A percentile compares a stretch with the other conserved stretches of the same genome.
phyloP scores from a whole-genome alignment of 2,113 vertebrate genomes.

The Perca flavescens region DNA sequence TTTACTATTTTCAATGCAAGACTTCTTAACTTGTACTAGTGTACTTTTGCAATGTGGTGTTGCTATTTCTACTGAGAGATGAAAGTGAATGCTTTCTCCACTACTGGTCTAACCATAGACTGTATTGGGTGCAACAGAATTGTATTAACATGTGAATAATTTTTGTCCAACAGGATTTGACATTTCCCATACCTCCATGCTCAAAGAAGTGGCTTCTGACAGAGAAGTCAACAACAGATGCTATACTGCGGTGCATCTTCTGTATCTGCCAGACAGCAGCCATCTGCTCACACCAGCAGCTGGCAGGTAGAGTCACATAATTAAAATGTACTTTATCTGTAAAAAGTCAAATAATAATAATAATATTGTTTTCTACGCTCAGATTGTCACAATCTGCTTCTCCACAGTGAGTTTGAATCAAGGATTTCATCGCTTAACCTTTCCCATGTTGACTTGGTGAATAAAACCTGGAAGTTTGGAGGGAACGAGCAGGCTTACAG shows the following conservation, averaged over 20 bases:
- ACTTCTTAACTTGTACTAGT: neutral
- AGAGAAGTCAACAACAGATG: slow-evolving; percentile 34
- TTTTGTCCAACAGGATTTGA: slow-evolving; percentile 64
- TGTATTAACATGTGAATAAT: neutral
- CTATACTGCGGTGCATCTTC: slow-evolving; percentile 41
- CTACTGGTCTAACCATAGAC: neutral
- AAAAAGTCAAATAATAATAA: neutral
- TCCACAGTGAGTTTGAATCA: slow-evolving; percentile 63
- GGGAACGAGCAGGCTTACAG: slow-evolving; percentile 8
- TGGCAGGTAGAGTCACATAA: slow-evolving; percentile 57
- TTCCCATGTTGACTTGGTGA: slow-evolving; percentile 71
- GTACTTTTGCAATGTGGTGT: neutral
- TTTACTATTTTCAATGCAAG: neutral
- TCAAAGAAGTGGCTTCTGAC: slow-evolving; percentile 62
- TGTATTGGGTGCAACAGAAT: neutral
- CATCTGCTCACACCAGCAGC: slow-evolving; percentile 35
- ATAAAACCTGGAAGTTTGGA: slow-evolving; percentile 81
- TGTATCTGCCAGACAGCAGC: slow-evolving; percentile 67
- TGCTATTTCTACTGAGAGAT: neutral
- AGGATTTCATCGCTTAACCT: slow-evolving; percentile 63
- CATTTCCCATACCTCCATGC: slow-evolving; percentile 28
- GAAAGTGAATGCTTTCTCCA: neutral
- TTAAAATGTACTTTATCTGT: neutral
- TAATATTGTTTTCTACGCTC: neutral
- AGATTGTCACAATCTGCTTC: neutral